Conservation (phyloP, 2,888 invertebrate species). For the Acleris laterana region DNA sequence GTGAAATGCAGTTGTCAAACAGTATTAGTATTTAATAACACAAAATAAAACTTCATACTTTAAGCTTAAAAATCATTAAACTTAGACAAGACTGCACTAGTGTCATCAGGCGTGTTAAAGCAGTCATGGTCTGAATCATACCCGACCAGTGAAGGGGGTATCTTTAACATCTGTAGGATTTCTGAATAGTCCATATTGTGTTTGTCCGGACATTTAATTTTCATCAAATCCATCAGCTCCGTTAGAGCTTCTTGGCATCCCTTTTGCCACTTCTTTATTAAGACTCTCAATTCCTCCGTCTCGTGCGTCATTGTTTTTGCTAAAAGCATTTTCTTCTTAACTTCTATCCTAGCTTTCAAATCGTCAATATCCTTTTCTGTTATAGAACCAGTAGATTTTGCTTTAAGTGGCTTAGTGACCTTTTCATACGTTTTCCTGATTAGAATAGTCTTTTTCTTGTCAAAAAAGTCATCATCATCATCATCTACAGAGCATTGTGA, state of each 20-base stretch:
- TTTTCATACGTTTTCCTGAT: constrained; percentile 70
- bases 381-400: constrained; percentile 76
- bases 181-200: constrained; percentile 74
- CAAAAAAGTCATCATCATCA: constrained; percentile 71
- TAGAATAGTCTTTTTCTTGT: constrained; percentile 66
- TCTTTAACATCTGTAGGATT: constrained; percentile 76
- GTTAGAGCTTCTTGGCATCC: constrained; percentile 81
- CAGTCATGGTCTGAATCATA: constrained; percentile 80
- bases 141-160: constrained; percentile 74
- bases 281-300: constrained; percentile 70
- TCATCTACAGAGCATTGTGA: constrained; percentile 52
- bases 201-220: constrained; percentile 66
- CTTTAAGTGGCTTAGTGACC: constrained; percentile 61
- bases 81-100: constrained; percentile 60
- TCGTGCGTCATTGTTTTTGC: constrained; percentile 70
- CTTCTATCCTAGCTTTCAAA: constrained; percentile 67
- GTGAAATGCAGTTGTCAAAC: constrained; percentile 19
- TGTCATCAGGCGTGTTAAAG: constrained; percentile 71
- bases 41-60: constrained; percentile 22
- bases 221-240: constrained; percentile 76
- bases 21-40: constrained; percentile 35
- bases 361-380: constrained; percentile 74
- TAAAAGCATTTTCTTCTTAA: constrained; percentile 69
- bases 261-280: constrained; percentile 82
- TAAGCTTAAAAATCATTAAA: constrained; percentile 51